Evolutionary conservation across 2,797 vertebrate genomes (phyloP), one percentile per base, ranked within the genome.

Genomic region (Phalanger gymnotis): DNA sequence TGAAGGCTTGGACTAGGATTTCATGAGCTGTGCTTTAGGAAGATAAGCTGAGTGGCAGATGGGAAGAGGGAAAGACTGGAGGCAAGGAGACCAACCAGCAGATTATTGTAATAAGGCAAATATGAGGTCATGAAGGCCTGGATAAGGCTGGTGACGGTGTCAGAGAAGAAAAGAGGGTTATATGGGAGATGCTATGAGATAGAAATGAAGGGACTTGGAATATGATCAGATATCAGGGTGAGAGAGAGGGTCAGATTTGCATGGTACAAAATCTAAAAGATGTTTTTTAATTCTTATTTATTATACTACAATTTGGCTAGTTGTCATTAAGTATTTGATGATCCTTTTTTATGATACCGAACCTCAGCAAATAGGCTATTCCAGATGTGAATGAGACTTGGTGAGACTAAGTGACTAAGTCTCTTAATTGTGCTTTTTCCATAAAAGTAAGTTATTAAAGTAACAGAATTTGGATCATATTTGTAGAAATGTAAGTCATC

Each of bases 401-500:
- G 31, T 73, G 95, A 53, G 52, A 73, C 66, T 66, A 51, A 73
- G 66, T 57, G 89, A 54, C 40, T 51, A 90, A 54, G 11, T 95
- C 81, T 97, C 92, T 90, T 54, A 94, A 92, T 55, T 92, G 93
- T 54, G 47, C 90, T 94, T 81, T 81, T 81, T 27, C 9, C 19
- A 19, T n/a, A 40, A 81, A 47, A 40, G 47, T 10, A 81, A 25
- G 22, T 81, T 81, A 47, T 47, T 9, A 47, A 81, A 81, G 47
- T 47, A 81, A 81, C 22, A 47, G 19, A 47, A 81, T 47, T 81
- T 47, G 73, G 19, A 47, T 40, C 40, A 47, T 47, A 27, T 93
- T 95, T 96, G n/a, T 93, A 34, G 93, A 93, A 94, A 95, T 93
- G 25, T 30, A 96, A 91, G 40, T 40, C 22, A 53, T 25, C 40